phyloP scores from a whole-genome alignment of 64 coral and sea anemone genomes.

The Pocillopora damicornis region DNA sequence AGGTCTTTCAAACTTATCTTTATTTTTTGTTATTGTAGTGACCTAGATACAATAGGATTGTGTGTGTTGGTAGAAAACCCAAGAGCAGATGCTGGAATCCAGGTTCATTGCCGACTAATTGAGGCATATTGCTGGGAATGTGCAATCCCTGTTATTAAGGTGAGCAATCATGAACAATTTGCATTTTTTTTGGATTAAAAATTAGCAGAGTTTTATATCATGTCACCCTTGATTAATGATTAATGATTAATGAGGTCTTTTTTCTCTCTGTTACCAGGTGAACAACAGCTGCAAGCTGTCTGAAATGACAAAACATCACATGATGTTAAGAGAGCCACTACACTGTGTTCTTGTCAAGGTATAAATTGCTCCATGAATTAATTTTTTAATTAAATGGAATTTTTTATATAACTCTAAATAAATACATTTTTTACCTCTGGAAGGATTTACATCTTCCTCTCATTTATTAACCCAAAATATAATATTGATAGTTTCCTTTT shows the following conservation, averaged over 20 bases:
- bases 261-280: constrained; percentile 20
- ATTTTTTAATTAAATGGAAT: not conserved
- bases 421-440: not conserved
- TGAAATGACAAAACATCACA: constrained; percentile 42
- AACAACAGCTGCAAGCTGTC: constrained; percentile 70
- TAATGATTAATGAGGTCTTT: not conserved
- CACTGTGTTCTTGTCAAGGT: constrained; percentile 89
- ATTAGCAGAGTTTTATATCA: too few relatives aligned
- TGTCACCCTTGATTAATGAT: too few relatives aligned
- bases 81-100: constrained; percentile 72
- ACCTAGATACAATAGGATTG: constrained; percentile 38
- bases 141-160: constrained; percentile 81
- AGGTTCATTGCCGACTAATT: constrained; percentile 90
- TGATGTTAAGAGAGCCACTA: constrained; percentile 31
- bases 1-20: not conserved
- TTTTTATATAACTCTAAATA: too few relatives aligned
- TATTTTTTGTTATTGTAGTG: constrained; percentile 18
- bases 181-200: not conserved
- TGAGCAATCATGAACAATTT: not conserved
- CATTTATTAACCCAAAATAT: not conserved
- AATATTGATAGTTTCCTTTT: not conserved
- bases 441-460: not conserved
- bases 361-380: not conserved
- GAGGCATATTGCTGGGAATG: constrained; percentile 96
- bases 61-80: constrained; percentile 74